phyloP scores from a whole-genome alignment of 2,888 invertebrate genomes.

The Lottia scabra region DNA sequence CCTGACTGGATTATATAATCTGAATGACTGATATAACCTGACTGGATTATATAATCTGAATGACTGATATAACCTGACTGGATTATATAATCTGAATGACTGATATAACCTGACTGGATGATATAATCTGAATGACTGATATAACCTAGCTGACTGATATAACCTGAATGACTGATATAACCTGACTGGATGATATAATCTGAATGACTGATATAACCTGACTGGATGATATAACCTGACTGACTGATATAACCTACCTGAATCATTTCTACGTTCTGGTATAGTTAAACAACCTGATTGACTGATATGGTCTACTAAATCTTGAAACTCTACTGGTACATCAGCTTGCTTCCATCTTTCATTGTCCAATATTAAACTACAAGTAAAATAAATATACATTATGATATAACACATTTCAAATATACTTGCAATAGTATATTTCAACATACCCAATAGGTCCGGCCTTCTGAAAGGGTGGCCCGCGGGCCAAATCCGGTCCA shows the following conservation, averaged over 20 bases:
- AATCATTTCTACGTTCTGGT: conserved; percentile 55
- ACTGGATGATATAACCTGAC: conserved; percentile 47
- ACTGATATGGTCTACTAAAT: conserved; percentile 80
- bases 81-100: conserved; percentile 64
- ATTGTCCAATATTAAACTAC: conserved; percentile 82
- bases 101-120: conserved; percentile 75
- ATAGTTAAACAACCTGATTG: conserved; percentile 62
- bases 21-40: background rate
- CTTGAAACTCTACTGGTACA: conserved; percentile 89
- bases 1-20: no score
- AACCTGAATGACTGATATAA: conserved; percentile 47
- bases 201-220: conserved; percentile 21
- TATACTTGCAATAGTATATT: no score
- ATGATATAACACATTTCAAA: background rate
- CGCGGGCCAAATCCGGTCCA: no score
- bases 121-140: conserved; percentile 72
- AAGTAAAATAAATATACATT: conserved; percentile 27
- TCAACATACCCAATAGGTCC: no score
- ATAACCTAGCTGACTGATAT: conserved; percentile 70
- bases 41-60: conserved; percentile 44
- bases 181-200: background rate
- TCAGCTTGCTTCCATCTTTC: conserved; percentile 96
- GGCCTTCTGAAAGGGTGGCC: no score
- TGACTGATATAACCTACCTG: conserved; percentile 63
- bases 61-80: conserved; percentile 50